These are phyloP conservation scores for Habroteleia sp. DNA, from an alignment of 2,888 invertebrate genomes.

Conservation along the genomic window DNA sequence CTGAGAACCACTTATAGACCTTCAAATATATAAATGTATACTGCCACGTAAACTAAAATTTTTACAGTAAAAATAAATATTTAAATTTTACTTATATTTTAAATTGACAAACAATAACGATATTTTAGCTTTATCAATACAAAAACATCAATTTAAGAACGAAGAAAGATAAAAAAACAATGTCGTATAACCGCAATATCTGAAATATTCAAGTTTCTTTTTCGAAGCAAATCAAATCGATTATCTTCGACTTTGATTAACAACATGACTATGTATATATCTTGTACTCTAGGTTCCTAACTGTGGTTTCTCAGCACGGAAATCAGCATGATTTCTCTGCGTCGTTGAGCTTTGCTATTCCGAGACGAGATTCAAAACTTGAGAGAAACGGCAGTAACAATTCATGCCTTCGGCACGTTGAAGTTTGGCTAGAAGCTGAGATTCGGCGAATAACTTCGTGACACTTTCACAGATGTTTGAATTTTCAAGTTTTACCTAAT, in stretches of 20 bases:
- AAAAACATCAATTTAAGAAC: no score
- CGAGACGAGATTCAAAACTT: constrained; percentile 65
- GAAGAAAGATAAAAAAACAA: no score
- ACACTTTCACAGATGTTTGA: constrained; percentile 49
- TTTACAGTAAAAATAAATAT: no score
- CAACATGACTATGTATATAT: background rate
- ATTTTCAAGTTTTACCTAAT: constrained; percentile 58
- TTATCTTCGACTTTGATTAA: constrained; percentile 12
- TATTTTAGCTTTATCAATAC: no score
- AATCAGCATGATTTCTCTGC: constrained; percentile 62
- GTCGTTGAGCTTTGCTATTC: constrained; percentile 44
- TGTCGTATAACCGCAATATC: no score
- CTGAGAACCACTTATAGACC: no score
- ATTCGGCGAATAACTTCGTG: constrained; percentile 59
- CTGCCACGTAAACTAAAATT: no score
- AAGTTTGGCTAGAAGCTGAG: constrained; percentile 64
- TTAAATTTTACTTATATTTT: no score
- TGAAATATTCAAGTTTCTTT: no score
- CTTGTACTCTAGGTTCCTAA: constrained; percentile 1
- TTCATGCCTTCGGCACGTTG: constrained; percentile 68
- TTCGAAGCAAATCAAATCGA: no score
- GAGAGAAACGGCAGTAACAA: constrained; percentile 69
- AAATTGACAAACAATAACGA: no score
- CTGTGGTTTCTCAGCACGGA: constrained; percentile 46
- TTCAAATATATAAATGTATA: no score